Evolutionary conservation across 1,140 invertebrate species (phyloP).

Genomic region (Mamestra configurata): DNA sequence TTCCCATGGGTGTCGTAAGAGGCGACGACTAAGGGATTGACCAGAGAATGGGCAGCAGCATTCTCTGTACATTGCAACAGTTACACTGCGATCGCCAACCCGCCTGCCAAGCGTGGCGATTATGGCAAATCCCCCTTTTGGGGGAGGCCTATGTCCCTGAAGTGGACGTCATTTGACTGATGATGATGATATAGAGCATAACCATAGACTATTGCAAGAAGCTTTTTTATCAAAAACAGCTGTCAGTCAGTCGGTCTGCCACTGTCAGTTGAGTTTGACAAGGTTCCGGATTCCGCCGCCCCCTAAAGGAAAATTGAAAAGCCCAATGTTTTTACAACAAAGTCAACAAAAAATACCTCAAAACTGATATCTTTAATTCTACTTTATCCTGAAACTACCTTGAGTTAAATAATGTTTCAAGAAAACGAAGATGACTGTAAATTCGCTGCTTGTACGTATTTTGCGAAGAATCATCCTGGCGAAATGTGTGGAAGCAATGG

Average conservation of each 20-base stretch:
- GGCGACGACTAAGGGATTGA: no score
- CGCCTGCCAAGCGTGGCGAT: no score
- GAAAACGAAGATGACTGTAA: conserved; percentile 77
- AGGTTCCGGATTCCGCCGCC: neutral
- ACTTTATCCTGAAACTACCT: neutral
- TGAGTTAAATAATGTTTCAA: conserved; percentile 15
- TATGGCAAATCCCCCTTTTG: no score
- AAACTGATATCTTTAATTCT: neutral
- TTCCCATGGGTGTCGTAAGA: no score
- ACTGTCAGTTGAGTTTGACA: neutral
- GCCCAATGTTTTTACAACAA: neutral
- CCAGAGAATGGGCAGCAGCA: no score
- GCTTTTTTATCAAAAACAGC: neutral
- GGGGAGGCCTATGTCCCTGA: no score
- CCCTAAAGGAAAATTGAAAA: neutral
- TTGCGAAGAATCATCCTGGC: conserved; percentile 95
- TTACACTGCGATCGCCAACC: no score
- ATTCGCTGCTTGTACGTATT: conserved; percentile 96
- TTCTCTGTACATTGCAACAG: no score
- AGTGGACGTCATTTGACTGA: no score
- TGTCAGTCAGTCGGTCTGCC: no score
- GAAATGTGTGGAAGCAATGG: conserved; percentile 98
- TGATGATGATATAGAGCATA: no score
- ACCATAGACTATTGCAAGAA: no score
- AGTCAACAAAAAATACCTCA: neutral